phyloP scores from a whole-genome alignment of 35 echinoderm and acorn worm genomes.

The Ophioderma brevispina region DNA sequence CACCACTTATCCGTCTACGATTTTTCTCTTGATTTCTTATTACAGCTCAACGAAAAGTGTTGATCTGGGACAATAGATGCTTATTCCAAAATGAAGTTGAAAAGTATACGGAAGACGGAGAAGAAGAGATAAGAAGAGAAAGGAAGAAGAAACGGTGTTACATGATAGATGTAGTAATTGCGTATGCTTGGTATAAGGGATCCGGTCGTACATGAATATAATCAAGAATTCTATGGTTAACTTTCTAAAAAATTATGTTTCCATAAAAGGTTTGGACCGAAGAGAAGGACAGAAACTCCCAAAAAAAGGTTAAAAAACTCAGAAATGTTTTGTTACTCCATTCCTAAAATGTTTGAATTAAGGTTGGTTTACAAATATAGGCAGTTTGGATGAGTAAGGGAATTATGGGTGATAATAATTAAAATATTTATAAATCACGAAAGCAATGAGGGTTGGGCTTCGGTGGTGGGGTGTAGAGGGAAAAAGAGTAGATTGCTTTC shows the following conservation, averaged over 20 bases:
- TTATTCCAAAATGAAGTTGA: slow-evolving; percentile 67
- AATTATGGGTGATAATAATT: too few species aligned
- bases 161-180: slow-evolving; percentile 80
- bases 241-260: not conserved
- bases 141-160: slow-evolving; percentile 50
- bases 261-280: not conserved
- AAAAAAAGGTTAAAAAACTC: not conserved
- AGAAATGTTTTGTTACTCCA: not conserved
- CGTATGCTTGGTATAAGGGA: slow-evolving; percentile 83
- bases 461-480: too few species aligned
- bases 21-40: too few species aligned
- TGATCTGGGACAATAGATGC: slow-evolving; percentile 80
- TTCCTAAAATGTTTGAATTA: not conserved
- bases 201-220: too few species aligned
- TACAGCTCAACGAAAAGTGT: slow-evolving; percentile 83
- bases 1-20: too few species aligned
- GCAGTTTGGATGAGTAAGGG: too few species aligned
- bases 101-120: too few species aligned
- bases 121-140: too few species aligned
- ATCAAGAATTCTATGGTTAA: too few species aligned
- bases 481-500: too few species aligned
- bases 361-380: not conserved
- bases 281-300: not conserved
- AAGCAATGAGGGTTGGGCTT: too few species aligned
- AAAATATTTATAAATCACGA: too few species aligned